phyloP scores from a whole-genome alignment of 2,888 invertebrate species.

The Protodeltote pygarga region DNA sequence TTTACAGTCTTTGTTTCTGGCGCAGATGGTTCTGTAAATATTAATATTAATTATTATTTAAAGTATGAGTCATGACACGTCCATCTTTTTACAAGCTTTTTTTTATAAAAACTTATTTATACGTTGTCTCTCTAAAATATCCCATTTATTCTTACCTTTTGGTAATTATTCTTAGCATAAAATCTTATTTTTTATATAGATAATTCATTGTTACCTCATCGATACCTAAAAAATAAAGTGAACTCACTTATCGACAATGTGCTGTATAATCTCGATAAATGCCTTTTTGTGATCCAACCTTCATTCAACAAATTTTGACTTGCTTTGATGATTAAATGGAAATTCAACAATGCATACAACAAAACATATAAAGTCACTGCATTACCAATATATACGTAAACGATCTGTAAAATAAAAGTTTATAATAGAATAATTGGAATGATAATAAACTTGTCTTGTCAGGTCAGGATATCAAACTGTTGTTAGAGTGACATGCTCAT shows the following conservation, averaged over 20 bases:
- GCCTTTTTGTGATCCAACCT: background rate
- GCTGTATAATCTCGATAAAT: slow-evolving; percentile 10
- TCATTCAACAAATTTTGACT: slow-evolving; percentile 21
- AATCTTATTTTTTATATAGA: background rate
- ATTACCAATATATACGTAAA: too few relatives aligned
- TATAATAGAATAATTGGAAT: too few relatives aligned
- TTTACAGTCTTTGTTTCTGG: slow-evolving; percentile 5
- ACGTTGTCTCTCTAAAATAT: too few relatives aligned
- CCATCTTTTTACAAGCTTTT: background rate
- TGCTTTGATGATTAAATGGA: too few relatives aligned
- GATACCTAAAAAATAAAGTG: background rate
- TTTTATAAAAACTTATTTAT: background rate
- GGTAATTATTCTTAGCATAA: slow-evolving; percentile 9
- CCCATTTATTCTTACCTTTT: too few relatives aligned
- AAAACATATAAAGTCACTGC: too few relatives aligned
- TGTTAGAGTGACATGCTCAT: too few relatives aligned
- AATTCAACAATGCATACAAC: too few relatives aligned
- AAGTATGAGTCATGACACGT: background rate
- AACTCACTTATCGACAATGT: slow-evolving; percentile 14
- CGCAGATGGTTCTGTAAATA: slow-evolving; percentile 21
- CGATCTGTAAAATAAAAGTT: too few relatives aligned
- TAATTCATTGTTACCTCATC: too few relatives aligned
- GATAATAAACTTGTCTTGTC: too few relatives aligned
- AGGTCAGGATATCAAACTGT: too few relatives aligned
- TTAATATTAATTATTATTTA: background rate